phyloP scores from a whole-genome alignment of 2,113 vertebrate species.

The Aphyosemion australe region DNA sequence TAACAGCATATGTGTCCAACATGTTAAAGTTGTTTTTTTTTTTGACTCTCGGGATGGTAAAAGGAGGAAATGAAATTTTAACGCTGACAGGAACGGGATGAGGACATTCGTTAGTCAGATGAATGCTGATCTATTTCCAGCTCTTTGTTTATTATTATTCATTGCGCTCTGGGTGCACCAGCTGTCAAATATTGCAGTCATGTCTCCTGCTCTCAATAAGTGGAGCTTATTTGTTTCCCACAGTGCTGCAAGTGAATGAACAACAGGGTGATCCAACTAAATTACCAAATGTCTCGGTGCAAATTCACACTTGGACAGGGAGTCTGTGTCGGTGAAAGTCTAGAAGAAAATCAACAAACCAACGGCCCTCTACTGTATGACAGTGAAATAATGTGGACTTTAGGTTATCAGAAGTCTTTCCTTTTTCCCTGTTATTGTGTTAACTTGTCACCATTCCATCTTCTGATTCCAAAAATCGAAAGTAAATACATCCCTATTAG shows the following conservation, averaged over 20 bases:
- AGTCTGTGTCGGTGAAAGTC: neutral
- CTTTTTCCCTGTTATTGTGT: neutral
- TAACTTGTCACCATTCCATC: neutral
- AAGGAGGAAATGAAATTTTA: neutral
- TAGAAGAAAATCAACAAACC: neutral
- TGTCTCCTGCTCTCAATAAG: neutral
- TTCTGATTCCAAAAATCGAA: too few species aligned
- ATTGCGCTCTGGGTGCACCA: neutral
- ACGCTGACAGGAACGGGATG: neutral
- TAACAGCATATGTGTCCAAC: neutral
- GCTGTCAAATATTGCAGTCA: neutral
- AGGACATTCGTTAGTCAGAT: neutral
- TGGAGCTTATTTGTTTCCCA: slow-evolving; percentile 8
- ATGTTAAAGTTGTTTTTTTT: slow-evolving; percentile 3
- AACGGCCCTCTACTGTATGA: neutral
- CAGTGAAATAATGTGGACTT: neutral
- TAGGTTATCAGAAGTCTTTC: neutral
- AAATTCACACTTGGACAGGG: neutral
- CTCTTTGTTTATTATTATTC: neutral
- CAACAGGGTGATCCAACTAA: neutral
- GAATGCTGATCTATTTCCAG: neutral
- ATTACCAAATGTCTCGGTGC: neutral
- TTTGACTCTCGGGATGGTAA: neutral
- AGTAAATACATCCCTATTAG: too few species aligned
- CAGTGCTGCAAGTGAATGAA: neutral